Conservation (phyloP, 2,113 vertebrate genomes). For the Sebastes fasciatus region DNA sequence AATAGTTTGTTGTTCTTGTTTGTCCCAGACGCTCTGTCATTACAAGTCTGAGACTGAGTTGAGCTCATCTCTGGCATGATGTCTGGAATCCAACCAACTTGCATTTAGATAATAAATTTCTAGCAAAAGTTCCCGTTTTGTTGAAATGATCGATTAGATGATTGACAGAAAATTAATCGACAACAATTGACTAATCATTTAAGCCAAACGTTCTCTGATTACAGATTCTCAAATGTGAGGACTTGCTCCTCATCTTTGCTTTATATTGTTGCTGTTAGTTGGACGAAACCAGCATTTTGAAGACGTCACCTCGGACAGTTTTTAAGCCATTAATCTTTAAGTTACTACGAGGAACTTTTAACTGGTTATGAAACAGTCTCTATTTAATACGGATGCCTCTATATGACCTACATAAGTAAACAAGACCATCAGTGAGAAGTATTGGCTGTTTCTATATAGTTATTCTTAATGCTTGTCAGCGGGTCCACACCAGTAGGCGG, state of each 20-base stretch:
- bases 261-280: not conserved
- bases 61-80: not conserved
- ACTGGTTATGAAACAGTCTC: no score
- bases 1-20: slow-evolving; percentile 4
- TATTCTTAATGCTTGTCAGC: no score
- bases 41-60: not conserved
- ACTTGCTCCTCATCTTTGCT: not conserved
- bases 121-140: not conserved
- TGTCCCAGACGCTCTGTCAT: not conserved
- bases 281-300: not conserved
- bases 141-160: not conserved
- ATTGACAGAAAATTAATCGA: not conserved
- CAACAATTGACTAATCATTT: not conserved
- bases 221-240: not conserved
- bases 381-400: no score
- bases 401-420: no score
- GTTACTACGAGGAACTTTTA: no score
- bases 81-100: not conserved
- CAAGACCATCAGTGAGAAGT: no score
- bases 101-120: slow-evolving; percentile 12
- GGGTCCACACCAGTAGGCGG: no score
- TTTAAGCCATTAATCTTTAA: not conserved
- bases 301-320: not conserved
- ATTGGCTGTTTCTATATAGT: no score
- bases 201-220: not conserved